Evolutionary conservation across 2,888 invertebrate genomes (phyloP).

Genomic region (Stramonita haemastoma): DNA sequence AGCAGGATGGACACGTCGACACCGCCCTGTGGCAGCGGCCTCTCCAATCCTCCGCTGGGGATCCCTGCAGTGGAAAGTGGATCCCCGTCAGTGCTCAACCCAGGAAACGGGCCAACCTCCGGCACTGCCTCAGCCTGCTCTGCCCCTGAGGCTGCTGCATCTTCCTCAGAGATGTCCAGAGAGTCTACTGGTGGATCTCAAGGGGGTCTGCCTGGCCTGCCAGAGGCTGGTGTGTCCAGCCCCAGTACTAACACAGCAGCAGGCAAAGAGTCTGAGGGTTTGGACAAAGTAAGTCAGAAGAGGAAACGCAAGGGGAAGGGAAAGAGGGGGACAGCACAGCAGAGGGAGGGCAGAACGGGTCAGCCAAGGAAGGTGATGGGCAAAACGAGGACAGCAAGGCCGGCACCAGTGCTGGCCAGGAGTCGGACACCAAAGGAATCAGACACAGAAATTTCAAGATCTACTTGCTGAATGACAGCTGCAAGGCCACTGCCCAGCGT

Average conservation of each 20-base stretch:
- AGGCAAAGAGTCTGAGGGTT: not conserved
- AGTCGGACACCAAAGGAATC: conserved; percentile 81
- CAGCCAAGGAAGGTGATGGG: not conserved
- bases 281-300: not conserved
- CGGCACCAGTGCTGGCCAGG: conserved; percentile 6
- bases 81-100: not conserved
- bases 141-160: not conserved
- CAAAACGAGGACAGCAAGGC: not conserved
- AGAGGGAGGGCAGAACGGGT: conserved; percentile 6
- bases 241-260: not conserved
- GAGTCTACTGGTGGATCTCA: not conserved
- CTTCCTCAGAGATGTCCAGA: not conserved
- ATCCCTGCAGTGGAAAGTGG: not conserved
- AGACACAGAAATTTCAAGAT: conserved; percentile 90
- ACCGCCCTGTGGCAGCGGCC: too few species aligned
- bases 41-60: not conserved
- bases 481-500: conserved; percentile 92
- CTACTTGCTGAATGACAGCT: conserved; percentile 94
- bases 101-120: not conserved
- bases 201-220: not conserved
- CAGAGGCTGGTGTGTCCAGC: not conserved
- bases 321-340: not conserved
- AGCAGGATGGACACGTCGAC: not conserved
- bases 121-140: not conserved
- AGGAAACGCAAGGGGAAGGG: not conserved